These are phyloP conservation scores for Scarus forsteni DNA, from an alignment of 2,797 vertebrate species.

Conservation along the genomic window DNA sequence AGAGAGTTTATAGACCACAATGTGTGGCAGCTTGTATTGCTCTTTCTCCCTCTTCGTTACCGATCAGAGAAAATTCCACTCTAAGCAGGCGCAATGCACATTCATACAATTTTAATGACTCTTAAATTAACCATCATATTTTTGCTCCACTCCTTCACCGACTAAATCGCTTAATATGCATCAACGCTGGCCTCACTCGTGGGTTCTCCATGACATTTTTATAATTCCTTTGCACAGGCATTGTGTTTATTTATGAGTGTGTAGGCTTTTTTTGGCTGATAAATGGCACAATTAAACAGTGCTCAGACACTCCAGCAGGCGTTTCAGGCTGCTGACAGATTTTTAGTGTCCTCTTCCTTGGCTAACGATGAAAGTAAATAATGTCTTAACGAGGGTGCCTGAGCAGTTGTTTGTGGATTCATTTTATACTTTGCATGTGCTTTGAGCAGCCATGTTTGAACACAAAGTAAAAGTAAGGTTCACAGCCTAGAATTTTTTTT, in stretches of 20 bases:
- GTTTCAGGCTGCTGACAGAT: conserved; percentile 92
- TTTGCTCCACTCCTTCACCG: conserved; percentile 84
- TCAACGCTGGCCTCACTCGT: conserved; percentile 88
- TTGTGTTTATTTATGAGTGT: conserved; percentile 94
- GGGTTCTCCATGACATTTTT: conserved; percentile 91
- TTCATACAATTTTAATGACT: conserved; percentile 97
- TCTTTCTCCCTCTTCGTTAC: conserved; percentile 76
- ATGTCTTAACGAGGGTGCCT: conserved; percentile 86
- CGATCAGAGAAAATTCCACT: conserved; percentile 86
- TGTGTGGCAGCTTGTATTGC: conserved; percentile 84
- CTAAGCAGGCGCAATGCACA: conserved; percentile 87
- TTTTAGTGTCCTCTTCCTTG: conserved; percentile 87
- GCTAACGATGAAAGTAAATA: conserved; percentile 94
- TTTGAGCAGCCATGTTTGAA: conserved; percentile 67
- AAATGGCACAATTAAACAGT: conserved; percentile 92
- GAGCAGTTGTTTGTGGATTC: conserved; percentile 83
- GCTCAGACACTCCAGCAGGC: conserved; percentile 89
- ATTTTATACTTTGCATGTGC: conserved; percentile 77
- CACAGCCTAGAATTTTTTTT: conserved; percentile 54
- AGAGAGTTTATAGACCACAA: conserved; percentile 83
- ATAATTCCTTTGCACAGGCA: conserved; percentile 92
- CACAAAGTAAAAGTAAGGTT: conserved; percentile 68
- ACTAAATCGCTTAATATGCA: conserved; percentile 95
- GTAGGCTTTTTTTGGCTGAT: conserved; percentile 90
- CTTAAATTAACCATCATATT: conserved; percentile 91